Conservation (phyloP, 1,140 invertebrate species). For the Protaetia brevitarsis region DNA sequence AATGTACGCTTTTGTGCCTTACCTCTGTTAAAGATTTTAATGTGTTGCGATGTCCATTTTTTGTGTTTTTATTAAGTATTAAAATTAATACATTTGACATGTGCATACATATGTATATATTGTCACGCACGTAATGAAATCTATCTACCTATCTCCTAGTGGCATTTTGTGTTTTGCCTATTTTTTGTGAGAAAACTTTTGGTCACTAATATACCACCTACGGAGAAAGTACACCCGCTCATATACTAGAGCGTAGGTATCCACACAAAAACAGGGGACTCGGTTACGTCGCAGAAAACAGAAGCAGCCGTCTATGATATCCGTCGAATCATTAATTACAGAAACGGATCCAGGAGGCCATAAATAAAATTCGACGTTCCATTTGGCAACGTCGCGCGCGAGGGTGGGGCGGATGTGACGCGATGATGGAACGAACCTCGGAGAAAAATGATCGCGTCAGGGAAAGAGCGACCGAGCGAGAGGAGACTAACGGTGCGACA, state of each 20-base stretch:
- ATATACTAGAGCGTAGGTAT: not conserved
- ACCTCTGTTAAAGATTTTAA: too few species aligned
- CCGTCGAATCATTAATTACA: constrained; percentile 50
- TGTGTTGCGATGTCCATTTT: too few species aligned
- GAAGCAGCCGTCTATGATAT: constrained; percentile 38
- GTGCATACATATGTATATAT: too few species aligned
- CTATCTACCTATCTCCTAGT: too few species aligned
- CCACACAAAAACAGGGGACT: constrained; percentile 6
- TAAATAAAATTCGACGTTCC: constrained; percentile 52
- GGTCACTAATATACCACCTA: too few species aligned
- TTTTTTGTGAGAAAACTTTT: too few species aligned
- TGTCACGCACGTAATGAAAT: too few species aligned
- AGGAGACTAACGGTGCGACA: constrained; percentile 28
- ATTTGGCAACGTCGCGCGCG: constrained; percentile 49
- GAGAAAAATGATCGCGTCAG: constrained; percentile 51
- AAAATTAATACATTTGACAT: too few species aligned
- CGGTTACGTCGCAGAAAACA: constrained; percentile 30
- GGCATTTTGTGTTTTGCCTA: too few species aligned
- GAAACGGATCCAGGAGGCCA: constrained; percentile 47
- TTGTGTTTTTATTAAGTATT: too few species aligned
- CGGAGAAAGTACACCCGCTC: not conserved
- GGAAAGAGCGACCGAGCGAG: constrained; percentile 32
- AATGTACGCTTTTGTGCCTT: too few species aligned
- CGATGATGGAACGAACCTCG: constrained; percentile 50
- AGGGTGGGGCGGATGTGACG: constrained; percentile 48